Conservation (phyloP, 2,113 vertebrate species). For the Orthonyx spaldingii region DNA sequence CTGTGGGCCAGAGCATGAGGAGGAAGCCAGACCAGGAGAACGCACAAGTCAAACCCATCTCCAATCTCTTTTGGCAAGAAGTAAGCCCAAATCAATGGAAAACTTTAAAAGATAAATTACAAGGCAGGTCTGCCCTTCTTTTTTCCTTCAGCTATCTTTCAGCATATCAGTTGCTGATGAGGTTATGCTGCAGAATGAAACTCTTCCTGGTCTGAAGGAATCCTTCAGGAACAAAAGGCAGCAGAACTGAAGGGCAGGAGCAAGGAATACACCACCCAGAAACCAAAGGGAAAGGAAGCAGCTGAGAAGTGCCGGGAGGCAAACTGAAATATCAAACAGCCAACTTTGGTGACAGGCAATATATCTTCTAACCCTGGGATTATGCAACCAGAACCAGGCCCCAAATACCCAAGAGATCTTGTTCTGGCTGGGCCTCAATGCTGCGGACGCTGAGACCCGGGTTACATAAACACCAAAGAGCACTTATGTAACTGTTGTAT, state of each 20-base stretch:
- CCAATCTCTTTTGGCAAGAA: neutral
- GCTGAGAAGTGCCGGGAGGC: neutral
- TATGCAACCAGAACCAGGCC: conserved; percentile 45
- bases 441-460: conserved; percentile 3
- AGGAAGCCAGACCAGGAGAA: neutral
- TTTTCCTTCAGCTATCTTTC: neutral
- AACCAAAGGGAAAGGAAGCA: neutral
- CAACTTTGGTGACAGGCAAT: conserved; percentile 45
- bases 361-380: conserved; percentile 25
- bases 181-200: neutral
- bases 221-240: neutral
- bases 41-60: neutral
- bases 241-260: neutral
- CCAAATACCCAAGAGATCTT: conserved; percentile 64
- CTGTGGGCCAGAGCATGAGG: rapidly evolving
- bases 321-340: conserved; percentile 24
- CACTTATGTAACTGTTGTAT: conserved; percentile 60
- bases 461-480: conserved; percentile 67
- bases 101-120: neutral
- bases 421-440: conserved; percentile 38
- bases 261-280: neutral
- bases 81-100: neutral
- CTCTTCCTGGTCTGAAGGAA: neutral
- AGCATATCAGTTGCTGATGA: neutral
- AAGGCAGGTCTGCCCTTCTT: neutral